Evolutionary conservation across 2,797 vertebrate species (phyloP).

Genomic region (Thalassophryne amazonica): DNA sequence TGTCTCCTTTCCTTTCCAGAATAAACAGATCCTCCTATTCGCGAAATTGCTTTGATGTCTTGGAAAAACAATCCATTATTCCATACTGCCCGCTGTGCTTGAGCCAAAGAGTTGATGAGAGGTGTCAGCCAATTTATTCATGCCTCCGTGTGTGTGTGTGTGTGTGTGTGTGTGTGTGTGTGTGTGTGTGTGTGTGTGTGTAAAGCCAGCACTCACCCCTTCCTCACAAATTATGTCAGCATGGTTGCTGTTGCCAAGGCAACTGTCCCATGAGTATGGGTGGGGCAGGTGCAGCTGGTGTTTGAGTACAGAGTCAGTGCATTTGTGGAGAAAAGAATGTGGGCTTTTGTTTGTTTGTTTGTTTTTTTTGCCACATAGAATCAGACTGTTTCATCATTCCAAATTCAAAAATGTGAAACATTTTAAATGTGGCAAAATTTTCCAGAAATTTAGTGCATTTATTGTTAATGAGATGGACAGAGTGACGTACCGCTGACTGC

Average conservation of each 20-base stretch:
- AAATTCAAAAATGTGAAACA: constrained; percentile 26
- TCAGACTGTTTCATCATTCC: constrained; percentile 44
- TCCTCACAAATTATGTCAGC: constrained; percentile 63
- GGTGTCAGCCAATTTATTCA: constrained; percentile 30
- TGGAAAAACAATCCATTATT: constrained; percentile 44
- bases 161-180: constrained; percentile 8
- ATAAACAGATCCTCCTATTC: constrained; percentile 5
- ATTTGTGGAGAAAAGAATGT: constrained; percentile 39
- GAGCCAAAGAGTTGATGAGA: constrained; percentile 36
- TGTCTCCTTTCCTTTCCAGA: too few species aligned
- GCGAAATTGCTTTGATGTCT: constrained; percentile 36
- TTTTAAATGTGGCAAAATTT: constrained; percentile 10
- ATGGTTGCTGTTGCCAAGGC: constrained; percentile 74
- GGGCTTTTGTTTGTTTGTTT: too few species aligned
- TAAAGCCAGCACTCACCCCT: constrained; percentile 4
- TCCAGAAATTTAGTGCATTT: background rate
- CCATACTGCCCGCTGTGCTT: constrained; percentile 25
- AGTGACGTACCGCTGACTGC: too few species aligned
- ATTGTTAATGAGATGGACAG: too few species aligned
- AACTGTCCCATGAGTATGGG: constrained; percentile 75
- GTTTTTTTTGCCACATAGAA: constrained; percentile 36
- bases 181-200: background rate
- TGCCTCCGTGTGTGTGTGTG: constrained; percentile 14
- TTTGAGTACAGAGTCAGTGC: constrained; percentile 47
- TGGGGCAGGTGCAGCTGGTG: constrained; percentile 71